Base-by-base conservation (phyloP, 2,113 vertebrate genomes). In the Myodes glareolus region DNA sequence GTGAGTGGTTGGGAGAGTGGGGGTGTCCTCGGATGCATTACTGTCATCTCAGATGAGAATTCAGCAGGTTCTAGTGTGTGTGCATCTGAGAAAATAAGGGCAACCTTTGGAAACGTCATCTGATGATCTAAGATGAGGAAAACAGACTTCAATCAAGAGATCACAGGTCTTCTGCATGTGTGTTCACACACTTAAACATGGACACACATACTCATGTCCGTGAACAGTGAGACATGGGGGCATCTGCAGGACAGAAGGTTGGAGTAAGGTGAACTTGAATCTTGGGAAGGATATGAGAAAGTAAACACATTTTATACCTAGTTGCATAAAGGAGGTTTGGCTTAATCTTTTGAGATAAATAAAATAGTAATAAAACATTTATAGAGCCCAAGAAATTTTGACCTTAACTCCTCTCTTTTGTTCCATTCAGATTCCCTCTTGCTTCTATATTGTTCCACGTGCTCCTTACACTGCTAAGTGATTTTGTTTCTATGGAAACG, bases 401-500 rank as follows among this genome's bases (percentile, higher is more conserved):
- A 93, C 87, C 88, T 91, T 85, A 81, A 75, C 11, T 90, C 36
- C 75, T 97, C 80, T 55, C 92, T 76, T 97, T 96, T 77, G 63
- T 96, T 92, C 92, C 61, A 86, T 91, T 95, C 63, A 81, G 50
- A 80, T 76, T 95, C 33, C 36, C n/a, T 77, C 52, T 91, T 94
- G 65, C 80, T 63, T 27, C 90, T 94, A 50, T 93, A 81, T 91
- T 92, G 77, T 90, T 94, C 91, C 88, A 68, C 3, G n/a, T 76
- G 21, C 80, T 94, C 96, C 68, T 95, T 96, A 94, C 70, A 87
- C 82, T 58, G n/a, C 73, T 77, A 95, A 97, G 77, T 95, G 86
- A 90, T 94, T 94, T 88, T 75, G 86, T 98, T 96, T 82, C 97
- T 96, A 96, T 97, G 96, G 97, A 97, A 96, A 98, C 97, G 75